Base-by-base conservation (phyloP, 2,113 vertebrate species). In the Anoura caudifer region DNA sequence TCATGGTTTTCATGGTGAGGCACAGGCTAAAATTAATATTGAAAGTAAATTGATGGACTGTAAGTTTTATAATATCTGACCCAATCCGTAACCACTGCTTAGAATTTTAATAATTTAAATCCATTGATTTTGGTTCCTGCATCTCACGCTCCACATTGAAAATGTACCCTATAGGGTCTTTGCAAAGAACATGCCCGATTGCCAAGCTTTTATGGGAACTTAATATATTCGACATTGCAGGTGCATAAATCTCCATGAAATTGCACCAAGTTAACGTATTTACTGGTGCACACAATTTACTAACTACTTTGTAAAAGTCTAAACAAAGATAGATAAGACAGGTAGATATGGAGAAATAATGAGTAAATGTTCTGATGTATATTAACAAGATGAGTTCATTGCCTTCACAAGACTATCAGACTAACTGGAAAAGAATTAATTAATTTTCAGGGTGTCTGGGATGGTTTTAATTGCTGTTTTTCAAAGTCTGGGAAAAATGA, bases 221-320 rank as follows among this genome's bases (percentile, higher is more conserved):
- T 95, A 97, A 98, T 97, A 93, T 95, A 93, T 97, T 93, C 31
- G 14, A 82, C 95, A 94, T 80, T 73, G 69, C 90, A 97, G 93
- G 90, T 96, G 95, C 94, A 94, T 98, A 97, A 98, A 97, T 98
- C 97, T 97, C 96, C 91, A 93, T 93, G 88, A 95, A 98, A 98
- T 81, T 95, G 82, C 92, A 91, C 96, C 20, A 56, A 97, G 82
- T 94, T 97, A 97, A 96, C 95, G 2, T 90, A 79, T 97, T 98
- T 97, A 97, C 97, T 91, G 90, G 94, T 94, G 75, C 36, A 79
- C 36, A 88, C 94, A 96, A 93, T 97, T 97, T 97, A 97, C 93
- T 96, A 96, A 97, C 93, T 92, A 94, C 96, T 96, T 97, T 96
- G 50, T 97, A 79, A 97, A 96, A 88, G 84, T 14, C 24, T 93